A percentile compares a stretch with the other conserved stretches of the same genome.
These are phyloP conservation scores for Psephotus haematonotus DNA, from an alignment of 2,113 vertebrate species.

Conservation along the genomic window DNA sequence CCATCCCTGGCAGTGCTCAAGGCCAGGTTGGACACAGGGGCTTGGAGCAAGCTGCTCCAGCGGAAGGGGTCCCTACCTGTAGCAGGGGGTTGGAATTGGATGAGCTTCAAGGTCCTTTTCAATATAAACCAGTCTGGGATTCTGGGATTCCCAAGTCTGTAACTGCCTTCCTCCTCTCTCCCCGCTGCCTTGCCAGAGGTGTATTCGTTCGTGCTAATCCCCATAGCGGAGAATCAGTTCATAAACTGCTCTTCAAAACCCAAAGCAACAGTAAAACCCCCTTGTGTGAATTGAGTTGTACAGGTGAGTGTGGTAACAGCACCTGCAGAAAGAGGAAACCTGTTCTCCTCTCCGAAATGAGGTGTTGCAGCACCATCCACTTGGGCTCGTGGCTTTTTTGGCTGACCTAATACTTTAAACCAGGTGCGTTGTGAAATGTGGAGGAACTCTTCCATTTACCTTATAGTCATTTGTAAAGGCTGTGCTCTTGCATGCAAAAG, in stretches of 20 bases:
- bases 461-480: neutral
- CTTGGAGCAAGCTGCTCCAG: too few relatives aligned
- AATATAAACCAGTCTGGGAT: neutral
- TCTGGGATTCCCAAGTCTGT: neutral
- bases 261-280: neutral
- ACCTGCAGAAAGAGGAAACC: neutral
- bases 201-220: neutral
- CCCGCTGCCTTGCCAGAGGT: accelerated
- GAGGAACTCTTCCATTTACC: neutral
- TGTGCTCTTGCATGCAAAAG: neutral
- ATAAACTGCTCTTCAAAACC: neutral
- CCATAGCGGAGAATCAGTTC: neutral
- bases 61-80: accelerated
- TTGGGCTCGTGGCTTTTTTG: neutral
- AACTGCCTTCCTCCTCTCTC: neutral
- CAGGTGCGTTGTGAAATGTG: neutral
- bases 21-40: too few relatives aligned
- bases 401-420: neutral
- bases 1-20: too few relatives aligned
- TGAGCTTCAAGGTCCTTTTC: neutral
- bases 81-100: neutral
- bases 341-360: neutral
- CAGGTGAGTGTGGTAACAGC: neutral
- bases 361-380: neutral
- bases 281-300: too few relatives aligned